A percentile compares a stretch with the other conserved stretches of the same genome.
These are phyloP conservation scores for Actinostola sp. DNA, from an alignment of 92 coral and sea anemone genomes.

Conservation along the genomic window DNA sequence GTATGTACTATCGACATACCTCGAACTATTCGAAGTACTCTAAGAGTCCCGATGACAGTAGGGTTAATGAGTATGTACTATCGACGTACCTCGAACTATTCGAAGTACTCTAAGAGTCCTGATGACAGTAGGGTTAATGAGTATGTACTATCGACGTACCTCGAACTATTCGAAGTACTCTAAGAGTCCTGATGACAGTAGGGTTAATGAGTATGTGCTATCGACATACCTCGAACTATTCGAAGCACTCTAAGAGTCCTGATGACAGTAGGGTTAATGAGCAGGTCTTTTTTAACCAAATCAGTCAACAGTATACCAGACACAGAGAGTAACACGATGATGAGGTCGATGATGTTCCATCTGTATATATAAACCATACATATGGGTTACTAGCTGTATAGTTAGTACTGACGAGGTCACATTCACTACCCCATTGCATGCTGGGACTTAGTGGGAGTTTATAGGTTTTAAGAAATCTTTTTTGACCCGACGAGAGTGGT, in stretches of 20 bases:
- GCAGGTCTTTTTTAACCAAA: slow-evolving; percentile 41
- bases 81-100: slow-evolving; percentile 64
- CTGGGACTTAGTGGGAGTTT: too few relatives aligned
- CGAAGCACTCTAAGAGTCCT: slow-evolving; percentile 87
- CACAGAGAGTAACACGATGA: slow-evolving; percentile 85
- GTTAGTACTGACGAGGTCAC: too few relatives aligned
- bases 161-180: too few relatives aligned
- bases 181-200: not conserved
- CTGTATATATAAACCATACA: slow-evolving; percentile 31
- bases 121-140: not conserved
- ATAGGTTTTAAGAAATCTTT: too few relatives aligned
- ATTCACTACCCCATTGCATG: too few relatives aligned
- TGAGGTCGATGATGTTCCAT: slow-evolving; percentile 90
- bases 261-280: slow-evolving; percentile 82
- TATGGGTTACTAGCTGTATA: too few relatives aligned
- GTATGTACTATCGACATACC: too few relatives aligned
- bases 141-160: slow-evolving; percentile 17
- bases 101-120: too few relatives aligned
- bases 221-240: slow-evolving; percentile 66
- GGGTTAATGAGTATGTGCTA: not conserved
- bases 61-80: slow-evolving; percentile 67
- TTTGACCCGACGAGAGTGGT: too few relatives aligned
- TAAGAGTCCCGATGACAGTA: slow-evolving; percentile 76
- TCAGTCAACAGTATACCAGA: slow-evolving; percentile 80
- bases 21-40: slow-evolving; percentile 87